Conservation (phyloP, 1,140 invertebrate genomes). For the Propsilocerus akamusi region DNA sequence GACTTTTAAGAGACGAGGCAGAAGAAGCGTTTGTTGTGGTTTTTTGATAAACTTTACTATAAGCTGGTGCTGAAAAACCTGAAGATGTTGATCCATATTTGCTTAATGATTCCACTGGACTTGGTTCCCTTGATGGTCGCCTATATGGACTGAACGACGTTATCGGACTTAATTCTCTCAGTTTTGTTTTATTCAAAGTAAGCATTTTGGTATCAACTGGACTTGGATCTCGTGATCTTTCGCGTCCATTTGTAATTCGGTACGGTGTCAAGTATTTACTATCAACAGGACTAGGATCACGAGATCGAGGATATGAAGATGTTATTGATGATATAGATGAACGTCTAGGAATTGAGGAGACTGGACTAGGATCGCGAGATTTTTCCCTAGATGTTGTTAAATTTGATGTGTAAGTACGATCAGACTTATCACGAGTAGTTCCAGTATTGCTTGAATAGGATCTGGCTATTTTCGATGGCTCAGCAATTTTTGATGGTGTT, state of each 20-base stretch:
- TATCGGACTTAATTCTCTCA: not conserved
- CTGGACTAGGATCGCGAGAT: not conserved
- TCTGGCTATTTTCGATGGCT: not conserved
- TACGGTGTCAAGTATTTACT: not conserved
- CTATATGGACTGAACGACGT: not conserved
- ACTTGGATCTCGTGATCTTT: not conserved
- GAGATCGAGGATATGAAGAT: not conserved
- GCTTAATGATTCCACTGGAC: not conserved
- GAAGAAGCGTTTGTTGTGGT: not conserved
- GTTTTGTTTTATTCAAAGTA: not conserved
- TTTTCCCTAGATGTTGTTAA: not conserved
- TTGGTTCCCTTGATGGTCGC: not conserved
- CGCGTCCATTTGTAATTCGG: not conserved
- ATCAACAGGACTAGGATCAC: not conserved
- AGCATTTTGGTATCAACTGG: too few relatives aligned
- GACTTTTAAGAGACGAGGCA: too few relatives aligned
- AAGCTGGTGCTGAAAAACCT: not conserved
- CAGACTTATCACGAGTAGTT: not conserved
- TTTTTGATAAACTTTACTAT: not conserved
- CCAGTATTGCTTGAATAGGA: not conserved
- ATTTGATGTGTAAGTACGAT: not conserved
- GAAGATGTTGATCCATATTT: not conserved
- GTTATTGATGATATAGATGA: not conserved
- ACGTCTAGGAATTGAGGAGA: not conserved
- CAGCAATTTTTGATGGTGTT: not conserved